A percentile compares a stretch with the other conserved stretches of the same genome.
These are phyloP conservation scores for Pipistrellus pygmaeus DNA, from an alignment of 2,797 vertebrate species.

Conservation along the genomic window DNA sequence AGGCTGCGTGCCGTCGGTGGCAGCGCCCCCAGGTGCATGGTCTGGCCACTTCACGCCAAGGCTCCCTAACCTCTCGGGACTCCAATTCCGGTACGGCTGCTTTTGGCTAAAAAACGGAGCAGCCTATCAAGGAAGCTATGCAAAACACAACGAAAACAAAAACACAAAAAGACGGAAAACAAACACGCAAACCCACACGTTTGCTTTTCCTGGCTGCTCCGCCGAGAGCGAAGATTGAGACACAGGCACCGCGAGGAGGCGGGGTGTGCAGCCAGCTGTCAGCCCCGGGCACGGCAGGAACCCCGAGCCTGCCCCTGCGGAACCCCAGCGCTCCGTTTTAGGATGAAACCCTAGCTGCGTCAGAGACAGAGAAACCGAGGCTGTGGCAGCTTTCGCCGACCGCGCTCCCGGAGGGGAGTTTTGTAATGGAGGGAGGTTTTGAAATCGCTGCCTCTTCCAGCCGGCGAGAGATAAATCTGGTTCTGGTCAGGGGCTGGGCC, in stretches of 20 bases:
- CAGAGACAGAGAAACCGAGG: slow-evolving; percentile 50
- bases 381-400: slow-evolving; percentile 8
- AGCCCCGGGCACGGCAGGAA: not conserved
- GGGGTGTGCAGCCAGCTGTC: not conserved
- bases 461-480: slow-evolving; percentile 80
- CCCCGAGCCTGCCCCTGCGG: not conserved
- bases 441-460: slow-evolving; percentile 73
- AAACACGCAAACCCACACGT: not conserved
- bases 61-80: not conserved
- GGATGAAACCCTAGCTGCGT: slow-evolving; percentile 63
- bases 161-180: not conserved
- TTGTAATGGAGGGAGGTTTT: slow-evolving; percentile 77
- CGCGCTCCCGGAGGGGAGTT: slow-evolving; percentile 34
- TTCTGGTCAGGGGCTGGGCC: slow-evolving; percentile 78
- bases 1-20: not conserved
- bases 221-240: not conserved
- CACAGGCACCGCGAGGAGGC: not conserved
- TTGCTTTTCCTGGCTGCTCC: not conserved
- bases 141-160: slow-evolving; percentile 20
- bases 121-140: not conserved
- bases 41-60: not conserved
- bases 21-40: rapidly evolving
- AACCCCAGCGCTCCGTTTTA: slow-evolving; percentile 45
- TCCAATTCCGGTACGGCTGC: not conserved
- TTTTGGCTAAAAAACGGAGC: not conserved